Conservation (phyloP, 2,797 vertebrate species). For the Notamacropus eugenii region DNA sequence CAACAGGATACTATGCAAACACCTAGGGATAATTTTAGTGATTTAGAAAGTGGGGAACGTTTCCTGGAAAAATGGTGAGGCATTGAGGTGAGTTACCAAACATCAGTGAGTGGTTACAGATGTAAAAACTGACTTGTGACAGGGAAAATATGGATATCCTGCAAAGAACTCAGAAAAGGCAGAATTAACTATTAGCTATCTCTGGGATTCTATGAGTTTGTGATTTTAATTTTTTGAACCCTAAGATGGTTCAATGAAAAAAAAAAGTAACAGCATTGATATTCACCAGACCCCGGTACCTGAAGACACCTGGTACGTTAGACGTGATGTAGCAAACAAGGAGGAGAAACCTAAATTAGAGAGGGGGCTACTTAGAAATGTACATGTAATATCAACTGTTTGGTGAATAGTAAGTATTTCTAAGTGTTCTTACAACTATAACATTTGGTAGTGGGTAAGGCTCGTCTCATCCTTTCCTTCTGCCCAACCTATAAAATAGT, state of each 20-base stretch:
- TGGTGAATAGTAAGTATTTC: not conserved
- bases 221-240: not conserved
- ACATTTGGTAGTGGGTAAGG: not conserved
- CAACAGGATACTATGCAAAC: conserved; percentile 51
- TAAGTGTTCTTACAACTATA: not conserved
- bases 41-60: conserved; percentile 38
- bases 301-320: not conserved
- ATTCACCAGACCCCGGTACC: not conserved
- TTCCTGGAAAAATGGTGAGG: conserved; percentile 19
- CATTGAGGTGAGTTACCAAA: not conserved
- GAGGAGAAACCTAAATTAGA: not conserved
- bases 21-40: conserved; percentile 32
- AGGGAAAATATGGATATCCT: not conserved
- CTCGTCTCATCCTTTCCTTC: not conserved
- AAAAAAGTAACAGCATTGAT: not conserved
- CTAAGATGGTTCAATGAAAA: conserved; percentile 1
- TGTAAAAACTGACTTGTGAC: conserved; percentile 6
- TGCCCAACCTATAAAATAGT: not conserved
- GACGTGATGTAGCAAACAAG: too few species aligned
- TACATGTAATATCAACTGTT: not conserved
- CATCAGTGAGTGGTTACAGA: conserved; percentile 48
- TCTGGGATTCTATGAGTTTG: not conserved
- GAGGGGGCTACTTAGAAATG: not conserved
- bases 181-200: not conserved
- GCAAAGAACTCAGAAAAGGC: not conserved